These are phyloP conservation scores for Volucella zonaria DNA, from an alignment of 2,888 invertebrate species.

Conservation along the genomic window DNA sequence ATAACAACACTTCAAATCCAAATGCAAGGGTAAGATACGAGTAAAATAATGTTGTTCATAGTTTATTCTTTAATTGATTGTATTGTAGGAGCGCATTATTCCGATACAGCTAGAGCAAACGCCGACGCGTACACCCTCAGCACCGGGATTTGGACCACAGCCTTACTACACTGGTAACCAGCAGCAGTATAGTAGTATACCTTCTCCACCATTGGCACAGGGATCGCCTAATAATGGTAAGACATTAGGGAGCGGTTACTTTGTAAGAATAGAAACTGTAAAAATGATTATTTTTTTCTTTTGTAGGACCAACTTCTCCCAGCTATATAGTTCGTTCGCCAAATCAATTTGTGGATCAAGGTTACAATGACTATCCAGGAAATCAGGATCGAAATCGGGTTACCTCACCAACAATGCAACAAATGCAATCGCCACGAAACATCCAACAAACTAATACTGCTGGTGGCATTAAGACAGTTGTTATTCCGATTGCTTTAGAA, in stretches of 20 bases:
- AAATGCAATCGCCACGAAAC: slow-evolving; percentile 75
- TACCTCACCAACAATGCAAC: slow-evolving; percentile 77
- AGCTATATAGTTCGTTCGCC: slow-evolving; percentile 81
- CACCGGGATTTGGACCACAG: slow-evolving; percentile 78
- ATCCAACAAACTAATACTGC: slow-evolving; percentile 75
- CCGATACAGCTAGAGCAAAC: slow-evolving; percentile 82
- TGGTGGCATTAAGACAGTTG: slow-evolving; percentile 81
- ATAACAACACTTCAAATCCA: slow-evolving; percentile 72
- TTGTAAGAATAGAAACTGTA: neutral
- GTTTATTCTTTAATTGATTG: neutral
- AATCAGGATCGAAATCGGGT: slow-evolving; percentile 77
- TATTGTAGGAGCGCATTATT: slow-evolving; percentile 81
- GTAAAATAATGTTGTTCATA: neutral
- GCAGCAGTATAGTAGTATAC: slow-evolving; percentile 74
- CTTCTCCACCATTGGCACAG: slow-evolving; percentile 74
- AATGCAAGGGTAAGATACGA: slow-evolving; percentile 73
- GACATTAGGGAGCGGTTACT: slow-evolving; percentile 48
- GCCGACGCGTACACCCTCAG: slow-evolving; percentile 78
- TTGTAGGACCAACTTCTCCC: slow-evolving; percentile 75
- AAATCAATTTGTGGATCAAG: slow-evolving; percentile 83
- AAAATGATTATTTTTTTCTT: neutral
- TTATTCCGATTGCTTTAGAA: slow-evolving; percentile 86
- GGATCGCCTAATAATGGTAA: slow-evolving; percentile 77
- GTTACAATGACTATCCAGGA: slow-evolving; percentile 80
- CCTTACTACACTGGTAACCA: slow-evolving; percentile 78